Percentiles rank a stretch among this genome's conserved stretches.
phyloP scores from a whole-genome alignment of 2,113 vertebrate species.

The Sphyrna mokarran region DNA sequence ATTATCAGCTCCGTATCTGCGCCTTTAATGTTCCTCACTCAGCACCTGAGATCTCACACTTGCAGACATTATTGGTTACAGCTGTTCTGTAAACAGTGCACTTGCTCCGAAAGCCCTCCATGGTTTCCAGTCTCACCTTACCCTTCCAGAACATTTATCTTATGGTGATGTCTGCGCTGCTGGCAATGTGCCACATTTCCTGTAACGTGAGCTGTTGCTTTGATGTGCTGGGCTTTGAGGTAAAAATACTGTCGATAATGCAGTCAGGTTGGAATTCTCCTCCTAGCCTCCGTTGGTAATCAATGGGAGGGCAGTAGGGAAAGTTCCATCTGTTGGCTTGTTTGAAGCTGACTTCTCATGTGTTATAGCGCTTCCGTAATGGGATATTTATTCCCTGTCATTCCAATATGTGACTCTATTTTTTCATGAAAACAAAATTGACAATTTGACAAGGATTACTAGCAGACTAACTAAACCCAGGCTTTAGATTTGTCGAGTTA shows the following conservation, averaged over 20 bases:
- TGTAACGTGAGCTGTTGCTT: not conserved
- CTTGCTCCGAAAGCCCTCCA: not conserved
- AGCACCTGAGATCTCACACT: not conserved
- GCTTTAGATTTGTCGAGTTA: not conserved
- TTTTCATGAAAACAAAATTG: not conserved
- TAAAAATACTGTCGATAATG: conserved; percentile 19
- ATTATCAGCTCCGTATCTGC: not conserved
- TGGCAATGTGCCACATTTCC: conserved; percentile 7
- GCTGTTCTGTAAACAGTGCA: not conserved
- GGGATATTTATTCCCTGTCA: conserved; percentile 13
- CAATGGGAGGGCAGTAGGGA: not conserved
- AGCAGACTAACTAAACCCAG: not conserved
- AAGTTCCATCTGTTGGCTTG: not conserved
- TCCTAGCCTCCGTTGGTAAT: not conserved
- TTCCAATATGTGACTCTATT: not conserved
- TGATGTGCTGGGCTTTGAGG: conserved; percentile 24
- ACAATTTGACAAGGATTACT: not conserved
- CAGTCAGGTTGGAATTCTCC: not conserved
- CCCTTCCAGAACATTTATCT: not conserved
- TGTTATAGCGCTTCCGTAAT: not conserved
- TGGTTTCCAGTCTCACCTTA: not conserved
- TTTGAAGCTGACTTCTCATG: not conserved
- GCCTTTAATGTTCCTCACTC: not conserved
- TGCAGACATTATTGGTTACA: too few relatives aligned
- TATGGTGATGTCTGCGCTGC: not conserved